Evolutionary conservation across 2,888 invertebrate genomes (phyloP), one percentile per base, ranked within the genome.

Genomic region (Rhogogaster chlorosoma): DNA sequence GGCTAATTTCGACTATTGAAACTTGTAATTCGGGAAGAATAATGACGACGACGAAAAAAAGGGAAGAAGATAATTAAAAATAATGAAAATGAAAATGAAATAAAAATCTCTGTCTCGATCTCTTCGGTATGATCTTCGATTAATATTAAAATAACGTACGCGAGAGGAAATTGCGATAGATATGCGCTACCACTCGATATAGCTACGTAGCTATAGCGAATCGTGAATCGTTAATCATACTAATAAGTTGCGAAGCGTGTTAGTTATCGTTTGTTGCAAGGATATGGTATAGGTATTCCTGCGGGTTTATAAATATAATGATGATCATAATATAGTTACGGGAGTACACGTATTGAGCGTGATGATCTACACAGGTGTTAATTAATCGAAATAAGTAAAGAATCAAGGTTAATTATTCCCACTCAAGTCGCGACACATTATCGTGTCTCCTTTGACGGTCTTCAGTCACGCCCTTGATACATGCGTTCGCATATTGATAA

Each of bases 151-250:
- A 38, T 38, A 49, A 38, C 53, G 64, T 57, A 26, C 84, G 38
- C 57, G 18, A 84, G 73, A 84, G 84, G 84, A 84, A 75, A 84
- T 84, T 84, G 84, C 71, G 84, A 84, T 84, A 73, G n/a, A 45
- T 77, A 67, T 5, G 18, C 42, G 73, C n/a, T 57, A 29, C n/a
- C n/a, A 38, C 84, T 57, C 73, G 84, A 84, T 84, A 57, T 61
- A 75, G 84, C 22, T 29, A n/a, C n/a, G n/a, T n/a, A n/a, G n/a
- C n/a, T n/a, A n/a, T n/a, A 22, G 57, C 22, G 57, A 32, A 80
- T 22, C 32, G 26, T 67, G 32, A 18, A 49, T 77, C 77, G 77
- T 77, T 77, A 29, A 49, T 18, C 77, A 77, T 77, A 77, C 77
- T 77, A 77, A 77, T 77, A 26, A 77, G 77, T 29, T 45, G 26